phyloP scores from a whole-genome alignment of 2,888 invertebrate species.

The Lepidocyrtinus sp. region DNA sequence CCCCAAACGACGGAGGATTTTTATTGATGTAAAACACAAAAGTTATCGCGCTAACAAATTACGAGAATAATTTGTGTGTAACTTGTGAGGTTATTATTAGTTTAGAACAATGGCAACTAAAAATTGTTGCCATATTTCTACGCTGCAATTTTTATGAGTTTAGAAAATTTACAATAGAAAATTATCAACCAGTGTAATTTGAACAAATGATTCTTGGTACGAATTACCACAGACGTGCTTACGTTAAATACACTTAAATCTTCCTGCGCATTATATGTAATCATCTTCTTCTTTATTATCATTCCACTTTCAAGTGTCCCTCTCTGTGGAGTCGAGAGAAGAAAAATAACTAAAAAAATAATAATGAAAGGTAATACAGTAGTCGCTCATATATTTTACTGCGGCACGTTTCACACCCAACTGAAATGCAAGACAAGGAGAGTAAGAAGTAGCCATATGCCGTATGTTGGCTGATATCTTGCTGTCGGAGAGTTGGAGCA shows the following conservation, averaged over 20 bases:
- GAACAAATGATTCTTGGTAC: too few species aligned
- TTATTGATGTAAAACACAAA: too few species aligned
- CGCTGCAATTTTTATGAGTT: too few species aligned
- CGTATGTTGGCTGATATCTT: slow-evolving; percentile 28
- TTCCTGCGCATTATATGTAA: slow-evolving; percentile 24
- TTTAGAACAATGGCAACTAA: too few species aligned
- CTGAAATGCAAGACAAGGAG: slow-evolving; percentile 6
- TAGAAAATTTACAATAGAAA: too few species aligned
- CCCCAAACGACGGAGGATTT: too few species aligned
- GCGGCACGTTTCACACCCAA: slow-evolving; percentile 55
- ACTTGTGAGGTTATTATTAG: too few species aligned
- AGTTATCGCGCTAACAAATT: too few species aligned
- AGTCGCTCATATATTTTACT: slow-evolving; percentile 26
- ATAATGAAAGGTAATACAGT: slow-evolving; percentile 39
- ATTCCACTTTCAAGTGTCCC: slow-evolving; percentile 3
- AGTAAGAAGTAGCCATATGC: slow-evolving; percentile 43
- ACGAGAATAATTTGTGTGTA: too few species aligned
- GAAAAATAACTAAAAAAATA: slow-evolving; percentile 17
- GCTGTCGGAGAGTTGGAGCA: neutral
- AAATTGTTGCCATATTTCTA: too few species aligned
- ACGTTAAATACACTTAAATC: slow-evolving; percentile 45
- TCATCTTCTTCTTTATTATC: slow-evolving; percentile 14
- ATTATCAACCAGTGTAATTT: too few species aligned
- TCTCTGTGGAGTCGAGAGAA: neutral
- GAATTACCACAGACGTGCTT: too few species aligned